A percentile compares a stretch with the other conserved stretches of the same genome.
Evolutionary conservation across 2,113 vertebrate species (phyloP).

Genomic region (Microtus pennsylvanicus): DNA sequence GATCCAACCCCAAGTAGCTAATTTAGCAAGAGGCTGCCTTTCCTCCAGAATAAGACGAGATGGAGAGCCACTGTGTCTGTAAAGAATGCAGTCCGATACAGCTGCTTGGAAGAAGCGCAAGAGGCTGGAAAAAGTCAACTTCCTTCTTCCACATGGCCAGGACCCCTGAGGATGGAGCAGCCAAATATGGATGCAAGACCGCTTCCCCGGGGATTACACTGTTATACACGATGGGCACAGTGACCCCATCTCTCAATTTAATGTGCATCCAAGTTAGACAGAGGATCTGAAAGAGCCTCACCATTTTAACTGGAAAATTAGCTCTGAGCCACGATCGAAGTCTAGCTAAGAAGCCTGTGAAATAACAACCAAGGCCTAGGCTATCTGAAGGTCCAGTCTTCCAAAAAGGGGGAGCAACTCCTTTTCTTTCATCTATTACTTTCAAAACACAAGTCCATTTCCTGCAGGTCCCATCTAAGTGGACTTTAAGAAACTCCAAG

Average conservation of each 20-base stretch:
- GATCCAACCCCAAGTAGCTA: conserved; percentile 61
- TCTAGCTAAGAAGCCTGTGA: neutral
- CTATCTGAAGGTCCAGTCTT: neutral
- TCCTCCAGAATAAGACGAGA: neutral
- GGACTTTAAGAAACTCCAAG: neutral
- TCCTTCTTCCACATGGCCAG: neutral
- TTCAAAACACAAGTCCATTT: neutral
- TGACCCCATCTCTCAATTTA: neutral
- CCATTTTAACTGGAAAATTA: neutral
- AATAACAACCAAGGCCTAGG: neutral
- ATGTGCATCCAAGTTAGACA: neutral
- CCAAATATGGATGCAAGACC: neutral
- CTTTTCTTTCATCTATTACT: conserved; percentile 36
- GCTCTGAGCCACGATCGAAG: neutral
- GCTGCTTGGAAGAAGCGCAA: neutral
- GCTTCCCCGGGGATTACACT: neutral
- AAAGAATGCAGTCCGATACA: neutral
- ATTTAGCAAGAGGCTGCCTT: conserved; percentile 46
- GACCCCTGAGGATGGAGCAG: neutral
- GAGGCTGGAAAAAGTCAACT: conserved; percentile 32
- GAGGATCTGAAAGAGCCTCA: neutral
- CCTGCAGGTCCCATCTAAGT: neutral
- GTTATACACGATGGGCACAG: rapidly evolving
- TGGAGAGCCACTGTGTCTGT: conserved; percentile 8
- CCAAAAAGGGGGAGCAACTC: neutral